Evolutionary conservation across 2,888 invertebrate species (phyloP), one percentile per base, ranked within the genome.

Genomic region (Gryllus longicercus): DNA sequence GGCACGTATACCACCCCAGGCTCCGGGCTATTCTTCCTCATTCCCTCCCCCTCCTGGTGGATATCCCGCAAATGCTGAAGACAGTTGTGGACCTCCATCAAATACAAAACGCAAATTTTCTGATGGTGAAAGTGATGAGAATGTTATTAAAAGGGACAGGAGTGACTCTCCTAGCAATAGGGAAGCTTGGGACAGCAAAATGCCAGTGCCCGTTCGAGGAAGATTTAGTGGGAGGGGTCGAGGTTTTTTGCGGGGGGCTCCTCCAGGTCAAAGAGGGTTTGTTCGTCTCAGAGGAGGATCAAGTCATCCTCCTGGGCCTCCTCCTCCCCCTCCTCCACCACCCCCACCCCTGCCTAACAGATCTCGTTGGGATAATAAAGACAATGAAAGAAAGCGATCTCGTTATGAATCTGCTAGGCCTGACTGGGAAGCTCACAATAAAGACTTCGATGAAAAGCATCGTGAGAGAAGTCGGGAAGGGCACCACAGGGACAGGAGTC

Each of bases 371-470:
- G 63, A 49, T 50, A 49, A 38, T 50, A 77, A 77, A 77, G 49
- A 50, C 50, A 25, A 23, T 38, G 49, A 77, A 18, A 77, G 77
- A 63, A 63, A 63, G 18, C 11, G 77, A 21, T 74, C 80, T 51
- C 76, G 78, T 63, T 80, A 80, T 51, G 80, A 80, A 51, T 76
- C 21, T 51, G 78, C 63, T 77, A 75, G 78, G n/a, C 78, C 80
- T 38, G 78, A 80, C 21, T 80, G 80, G 80, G 80, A 80, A 18
- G 51, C 77, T 10, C 78, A 80, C 50, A 80, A 76, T 76, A 80
- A 80, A 76, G 80, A 80, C 23, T 80, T 80, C 76, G 80, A 80
- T 50, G 80, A 80, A 38, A 80, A 80, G 49, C 77, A 74, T 14
- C 80, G 80, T 12, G 80, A 80, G 74, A 74, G 80, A 74, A 63